Percentiles rank a stretch among this genome's conserved stretches.
Conservation (phyloP, 2,113 vertebrate species). For the Piaya cayana region DNA sequence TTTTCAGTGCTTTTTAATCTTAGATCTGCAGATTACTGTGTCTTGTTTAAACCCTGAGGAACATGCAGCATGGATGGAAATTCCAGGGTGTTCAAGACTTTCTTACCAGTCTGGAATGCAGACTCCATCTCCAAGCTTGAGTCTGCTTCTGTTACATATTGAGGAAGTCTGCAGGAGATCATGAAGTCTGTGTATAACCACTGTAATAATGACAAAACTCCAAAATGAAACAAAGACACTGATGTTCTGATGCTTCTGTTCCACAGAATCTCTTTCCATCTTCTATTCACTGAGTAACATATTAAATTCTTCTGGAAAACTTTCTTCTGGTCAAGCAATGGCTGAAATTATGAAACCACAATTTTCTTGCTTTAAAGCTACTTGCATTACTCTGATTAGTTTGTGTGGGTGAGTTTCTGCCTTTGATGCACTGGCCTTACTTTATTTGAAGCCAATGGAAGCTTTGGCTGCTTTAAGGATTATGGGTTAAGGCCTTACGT, state of each 20-base stretch:
- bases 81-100: background rate
- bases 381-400: background rate
- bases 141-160: background rate
- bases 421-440: background rate
- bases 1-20: background rate
- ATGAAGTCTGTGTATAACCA: background rate
- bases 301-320: background rate
- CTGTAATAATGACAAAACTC: background rate
- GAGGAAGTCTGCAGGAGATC: background rate
- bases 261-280: background rate
- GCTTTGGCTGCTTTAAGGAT: slow-evolving; percentile 29
- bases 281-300: background rate
- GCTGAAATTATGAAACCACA: background rate
- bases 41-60: background rate
- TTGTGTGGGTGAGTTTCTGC: background rate
- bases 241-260: background rate
- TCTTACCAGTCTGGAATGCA: background rate
- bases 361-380: background rate
- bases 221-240: background rate
- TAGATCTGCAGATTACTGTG: background rate
- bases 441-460: slow-evolving; percentile 9
- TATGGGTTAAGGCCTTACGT: slow-evolving; percentile 33
- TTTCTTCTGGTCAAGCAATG: background rate
- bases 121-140: background rate
- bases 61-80: background rate